Conservation (phyloP, 1,140 invertebrate species). For the Drosophila equinoxialis region DNA sequence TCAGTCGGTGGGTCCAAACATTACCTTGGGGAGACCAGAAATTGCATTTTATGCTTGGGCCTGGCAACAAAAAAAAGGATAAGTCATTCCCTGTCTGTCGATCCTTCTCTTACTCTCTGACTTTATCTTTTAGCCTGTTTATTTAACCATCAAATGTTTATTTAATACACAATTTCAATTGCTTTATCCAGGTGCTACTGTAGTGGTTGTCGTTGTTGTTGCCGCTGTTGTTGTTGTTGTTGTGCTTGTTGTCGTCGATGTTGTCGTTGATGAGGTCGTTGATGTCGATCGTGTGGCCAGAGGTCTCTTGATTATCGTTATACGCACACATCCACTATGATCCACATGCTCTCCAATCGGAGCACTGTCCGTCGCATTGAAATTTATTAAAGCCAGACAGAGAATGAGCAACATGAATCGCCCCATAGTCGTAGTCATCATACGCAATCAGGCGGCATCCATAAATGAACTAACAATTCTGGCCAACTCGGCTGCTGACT, state of each 20-base stretch:
- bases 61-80: no score
- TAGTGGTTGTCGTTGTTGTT: slow-evolving; percentile 31
- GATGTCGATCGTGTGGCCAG: slow-evolving; percentile 25
- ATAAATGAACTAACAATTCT: slow-evolving; percentile 3
- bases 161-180: neutral
- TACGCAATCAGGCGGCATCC: neutral
- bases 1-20: slow-evolving; percentile 17
- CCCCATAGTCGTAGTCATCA: neutral
- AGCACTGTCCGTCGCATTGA: neutral
- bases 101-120: no score
- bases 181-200: slow-evolving; percentile 44
- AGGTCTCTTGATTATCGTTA: slow-evolving; percentile 53
- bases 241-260: slow-evolving; percentile 43
- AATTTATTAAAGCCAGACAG: slow-evolving; percentile 5
- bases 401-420: neutral
- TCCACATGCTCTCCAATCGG: slow-evolving; percentile 60
- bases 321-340: slow-evolving; percentile 60
- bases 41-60: slow-evolving; percentile 1
- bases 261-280: slow-evolving; percentile 47
- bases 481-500: neutral
- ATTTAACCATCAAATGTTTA: neutral
- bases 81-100: no score
- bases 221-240: slow-evolving; percentile 8
- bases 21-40: slow-evolving; percentile 44
- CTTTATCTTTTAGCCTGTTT: neutral